Evolutionary conservation across 2,113 vertebrate genomes (phyloP).

Genomic region (Mustelus asterias): DNA sequence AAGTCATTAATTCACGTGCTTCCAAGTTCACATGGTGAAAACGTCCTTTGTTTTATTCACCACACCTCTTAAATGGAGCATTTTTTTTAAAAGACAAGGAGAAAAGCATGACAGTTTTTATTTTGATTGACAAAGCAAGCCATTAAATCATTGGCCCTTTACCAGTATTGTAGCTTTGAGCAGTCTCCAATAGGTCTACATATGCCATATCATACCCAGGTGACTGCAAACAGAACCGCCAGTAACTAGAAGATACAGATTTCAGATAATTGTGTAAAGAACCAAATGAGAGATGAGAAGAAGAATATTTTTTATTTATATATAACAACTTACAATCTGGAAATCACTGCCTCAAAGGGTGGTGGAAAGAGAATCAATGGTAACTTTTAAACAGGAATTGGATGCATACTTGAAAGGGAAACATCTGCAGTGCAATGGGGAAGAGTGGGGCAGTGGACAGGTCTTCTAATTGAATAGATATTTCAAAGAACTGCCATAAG

Average conservation of each 20-base stretch:
- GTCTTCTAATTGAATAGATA: background rate
- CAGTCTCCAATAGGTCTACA: background rate
- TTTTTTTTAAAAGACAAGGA: background rate
- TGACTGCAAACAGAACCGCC: background rate
- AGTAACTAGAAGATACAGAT: background rate
- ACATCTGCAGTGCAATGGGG: background rate
- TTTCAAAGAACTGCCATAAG: background rate
- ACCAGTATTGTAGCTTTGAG: background rate
- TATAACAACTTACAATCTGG: background rate
- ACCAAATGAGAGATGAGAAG: background rate
- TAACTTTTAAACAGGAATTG: background rate
- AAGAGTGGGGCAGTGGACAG: background rate
- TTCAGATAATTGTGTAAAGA: background rate
- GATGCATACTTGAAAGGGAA: background rate
- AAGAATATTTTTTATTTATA: background rate
- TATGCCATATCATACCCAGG: background rate
- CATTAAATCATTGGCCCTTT: background rate
- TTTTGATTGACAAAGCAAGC: background rate
- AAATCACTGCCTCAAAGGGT: background rate
- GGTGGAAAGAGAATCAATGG: background rate
- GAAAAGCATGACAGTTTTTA: background rate
- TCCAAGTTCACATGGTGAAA: background rate
- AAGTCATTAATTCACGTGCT: background rate
- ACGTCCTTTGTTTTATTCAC: background rate
- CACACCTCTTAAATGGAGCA: background rate